Evolutionary conservation across 2,888 invertebrate species (phyloP).

Genomic region (Horisme vitalbata): DNA sequence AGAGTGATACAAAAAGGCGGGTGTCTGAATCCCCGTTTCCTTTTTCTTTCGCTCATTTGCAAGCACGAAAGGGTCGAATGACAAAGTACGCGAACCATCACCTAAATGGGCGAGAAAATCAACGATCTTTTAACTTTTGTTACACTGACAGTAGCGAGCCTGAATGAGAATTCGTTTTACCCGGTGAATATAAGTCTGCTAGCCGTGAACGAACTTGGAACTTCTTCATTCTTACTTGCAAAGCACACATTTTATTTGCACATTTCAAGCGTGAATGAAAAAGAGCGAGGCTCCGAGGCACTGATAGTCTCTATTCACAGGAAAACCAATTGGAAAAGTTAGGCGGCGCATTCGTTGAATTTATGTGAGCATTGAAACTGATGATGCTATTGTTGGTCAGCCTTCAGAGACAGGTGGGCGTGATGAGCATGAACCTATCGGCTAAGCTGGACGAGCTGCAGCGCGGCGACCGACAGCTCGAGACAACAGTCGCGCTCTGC

Average conservation of each 20-base stretch:
- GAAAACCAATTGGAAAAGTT: slow-evolving; percentile 7
- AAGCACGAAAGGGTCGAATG: slow-evolving; percentile 17
- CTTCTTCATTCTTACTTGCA: slow-evolving; percentile 23
- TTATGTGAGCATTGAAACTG: slow-evolving; percentile 13
- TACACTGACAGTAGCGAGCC: slow-evolving; percentile 16
- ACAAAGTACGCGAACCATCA: slow-evolving; percentile 10
- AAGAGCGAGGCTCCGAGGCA: slow-evolving; percentile 3
- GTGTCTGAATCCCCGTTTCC: slow-evolving; percentile 5
- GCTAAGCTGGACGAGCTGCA: slow-evolving; percentile 97
- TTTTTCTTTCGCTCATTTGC: slow-evolving; percentile 24
- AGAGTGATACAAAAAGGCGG: slow-evolving; percentile 4
- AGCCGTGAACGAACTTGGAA: slow-evolving; percentile 10
- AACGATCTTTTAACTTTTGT: slow-evolving; percentile 17
- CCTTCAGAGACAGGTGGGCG: slow-evolving; percentile 98
- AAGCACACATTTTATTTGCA: slow-evolving; percentile 20
- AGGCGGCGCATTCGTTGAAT: not conserved
- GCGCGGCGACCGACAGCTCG: slow-evolving; percentile 93
- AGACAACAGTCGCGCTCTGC: slow-evolving; percentile 96
- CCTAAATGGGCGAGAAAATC: slow-evolving; percentile 1
- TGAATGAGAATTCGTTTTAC: slow-evolving; percentile 18
- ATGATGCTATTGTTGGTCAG: slow-evolving; percentile 73
- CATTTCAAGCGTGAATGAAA: slow-evolving; percentile 12
- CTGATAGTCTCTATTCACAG: slow-evolving; percentile 14
- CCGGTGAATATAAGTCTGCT: slow-evolving; percentile 15
- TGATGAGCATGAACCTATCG: slow-evolving; percentile 98